A percentile compares a stretch with the other conserved stretches of the same genome.
Evolutionary conservation across 2,797 vertebrate species (phyloP).

Genomic region (Smutsia temminckii): DNA sequence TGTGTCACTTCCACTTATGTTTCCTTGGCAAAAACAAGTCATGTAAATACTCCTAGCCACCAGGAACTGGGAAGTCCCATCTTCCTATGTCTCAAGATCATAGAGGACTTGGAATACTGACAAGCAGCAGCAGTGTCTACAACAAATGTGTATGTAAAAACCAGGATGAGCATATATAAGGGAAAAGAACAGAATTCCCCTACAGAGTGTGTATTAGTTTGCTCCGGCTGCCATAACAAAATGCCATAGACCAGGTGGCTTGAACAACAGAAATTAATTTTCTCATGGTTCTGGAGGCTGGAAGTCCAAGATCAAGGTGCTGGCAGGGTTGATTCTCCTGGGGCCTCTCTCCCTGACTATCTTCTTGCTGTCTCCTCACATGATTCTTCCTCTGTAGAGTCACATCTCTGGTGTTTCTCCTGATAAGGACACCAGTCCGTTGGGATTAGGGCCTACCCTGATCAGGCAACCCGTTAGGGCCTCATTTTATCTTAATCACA

Average conservation of each 20-base stretch:
- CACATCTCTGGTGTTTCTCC: neutral
- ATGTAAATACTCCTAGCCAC: neutral
- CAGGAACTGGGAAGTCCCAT: neutral
- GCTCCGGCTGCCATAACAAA: neutral
- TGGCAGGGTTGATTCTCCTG: neutral
- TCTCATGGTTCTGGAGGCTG: neutral
- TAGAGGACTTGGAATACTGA: neutral
- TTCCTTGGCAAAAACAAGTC: neutral
- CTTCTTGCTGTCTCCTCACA: neutral
- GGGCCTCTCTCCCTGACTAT: neutral
- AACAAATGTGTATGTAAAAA: neutral
- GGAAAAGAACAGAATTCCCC: neutral
- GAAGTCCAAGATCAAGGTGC: neutral
- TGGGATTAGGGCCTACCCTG: neutral
- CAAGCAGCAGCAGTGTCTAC: neutral
- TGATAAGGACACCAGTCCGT: neutral
- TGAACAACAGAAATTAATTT: neutral
- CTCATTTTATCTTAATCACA: neutral
- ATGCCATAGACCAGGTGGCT: neutral
- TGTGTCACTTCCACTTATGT: neutral
- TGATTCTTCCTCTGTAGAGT: neutral
- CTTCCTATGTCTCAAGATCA: neutral
- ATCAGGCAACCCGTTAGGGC: neutral
- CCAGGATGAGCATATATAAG: rapidly evolving
- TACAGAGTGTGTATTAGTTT: neutral